phyloP scores from a whole-genome alignment of 1,140 invertebrate species.

The Penaeus indicus region DNA sequence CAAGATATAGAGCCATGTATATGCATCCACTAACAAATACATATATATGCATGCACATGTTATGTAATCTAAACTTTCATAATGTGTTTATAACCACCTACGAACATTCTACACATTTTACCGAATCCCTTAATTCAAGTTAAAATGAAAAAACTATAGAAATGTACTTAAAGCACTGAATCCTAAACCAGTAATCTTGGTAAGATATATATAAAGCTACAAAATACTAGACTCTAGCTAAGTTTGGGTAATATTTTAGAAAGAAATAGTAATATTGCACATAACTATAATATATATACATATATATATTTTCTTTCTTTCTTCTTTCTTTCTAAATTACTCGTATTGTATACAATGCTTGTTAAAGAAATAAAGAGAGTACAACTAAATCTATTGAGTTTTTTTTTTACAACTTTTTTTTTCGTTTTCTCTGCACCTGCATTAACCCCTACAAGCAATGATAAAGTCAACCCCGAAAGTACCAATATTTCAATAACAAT shows the following conservation, averaged over 20 bases:
- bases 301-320: conserved; percentile 43
- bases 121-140: conserved; percentile 12
- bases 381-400: background rate
- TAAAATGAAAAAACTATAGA: conserved; percentile 24
- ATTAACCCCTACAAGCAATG: too few species aligned
- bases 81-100: background rate
- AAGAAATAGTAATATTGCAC: conserved; percentile 45
- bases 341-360: conserved; percentile 39
- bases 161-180: conserved; percentile 53
- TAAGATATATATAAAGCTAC: conserved; percentile 26
- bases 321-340: conserved; percentile 45
- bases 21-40: too few species aligned
- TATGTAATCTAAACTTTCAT: too few species aligned
- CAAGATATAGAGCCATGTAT: too few species aligned
- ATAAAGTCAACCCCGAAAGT: too few species aligned
- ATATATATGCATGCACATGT: too few species aligned
- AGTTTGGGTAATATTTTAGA: conserved; percentile 11
- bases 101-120: background rate
- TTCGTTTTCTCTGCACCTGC: too few species aligned
- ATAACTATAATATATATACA: conserved; percentile 33
- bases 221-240: conserved; percentile 20
- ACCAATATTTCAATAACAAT: too few species aligned
- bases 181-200: conserved; percentile 44
- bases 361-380: conserved; percentile 31
- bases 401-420: background rate